Evolutionary conservation across 2,797 vertebrate species (phyloP).

Genomic region (Arctocebus calabarensis): DNA sequence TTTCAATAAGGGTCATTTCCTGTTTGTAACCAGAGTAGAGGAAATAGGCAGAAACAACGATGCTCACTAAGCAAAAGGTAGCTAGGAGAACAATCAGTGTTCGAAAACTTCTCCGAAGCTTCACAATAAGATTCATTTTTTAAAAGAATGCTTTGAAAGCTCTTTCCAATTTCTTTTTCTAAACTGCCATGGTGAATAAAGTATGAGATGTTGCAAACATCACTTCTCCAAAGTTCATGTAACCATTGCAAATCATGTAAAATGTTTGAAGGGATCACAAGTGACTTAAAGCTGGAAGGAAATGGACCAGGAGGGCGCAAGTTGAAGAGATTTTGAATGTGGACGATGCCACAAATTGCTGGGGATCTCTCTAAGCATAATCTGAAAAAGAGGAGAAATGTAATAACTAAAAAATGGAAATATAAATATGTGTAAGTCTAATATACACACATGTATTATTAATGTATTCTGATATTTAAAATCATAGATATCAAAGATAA

Average conservation of each 20-base stretch:
- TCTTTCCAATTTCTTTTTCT: constrained; percentile 76
- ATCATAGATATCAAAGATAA: background rate
- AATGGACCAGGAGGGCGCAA: constrained; percentile 62
- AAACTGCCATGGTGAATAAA: constrained; percentile 81
- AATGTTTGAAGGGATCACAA: constrained; percentile 65
- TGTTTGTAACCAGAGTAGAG: constrained; percentile 95
- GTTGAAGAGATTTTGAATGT: constrained; percentile 70
- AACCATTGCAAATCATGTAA: constrained; percentile 96
- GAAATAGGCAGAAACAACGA: constrained; percentile 96
- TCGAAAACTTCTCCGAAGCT: constrained; percentile 93
- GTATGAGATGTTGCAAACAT: constrained; percentile 77
- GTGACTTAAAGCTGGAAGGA: constrained; percentile 67
- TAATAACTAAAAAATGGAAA: background rate
- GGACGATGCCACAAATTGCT: constrained; percentile 78
- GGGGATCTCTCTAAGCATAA: constrained; percentile 80
- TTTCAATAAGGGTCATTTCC: constrained; percentile 92
- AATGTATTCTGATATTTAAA: background rate
- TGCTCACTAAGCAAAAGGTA: constrained; percentile 95
- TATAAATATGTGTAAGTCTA: background rate
- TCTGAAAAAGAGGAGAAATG: constrained; percentile 84
- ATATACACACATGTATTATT: background rate
- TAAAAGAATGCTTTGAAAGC: constrained; percentile 66
- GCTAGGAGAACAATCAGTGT: constrained; percentile 94
- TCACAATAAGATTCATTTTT: constrained; percentile 93
- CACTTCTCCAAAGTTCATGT: constrained; percentile 91